phyloP scores from a whole-genome alignment of 1,140 invertebrate genomes.

The Charaxes varanes region DNA sequence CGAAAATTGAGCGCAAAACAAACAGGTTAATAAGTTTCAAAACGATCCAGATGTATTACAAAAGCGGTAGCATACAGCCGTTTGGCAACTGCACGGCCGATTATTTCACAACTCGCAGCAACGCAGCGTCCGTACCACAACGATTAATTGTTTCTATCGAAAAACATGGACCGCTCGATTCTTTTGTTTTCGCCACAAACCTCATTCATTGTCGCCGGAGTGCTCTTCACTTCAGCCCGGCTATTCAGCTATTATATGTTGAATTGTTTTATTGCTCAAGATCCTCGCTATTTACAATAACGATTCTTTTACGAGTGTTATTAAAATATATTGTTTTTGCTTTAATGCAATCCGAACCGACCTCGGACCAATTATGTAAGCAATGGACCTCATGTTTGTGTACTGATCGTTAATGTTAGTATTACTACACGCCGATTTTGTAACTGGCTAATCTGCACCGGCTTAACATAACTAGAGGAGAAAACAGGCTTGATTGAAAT shows the following conservation, averaged over 20 bases:
- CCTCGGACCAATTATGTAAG: constrained; percentile 48
- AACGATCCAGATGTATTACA: constrained; percentile 72
- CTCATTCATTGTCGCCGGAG: constrained; percentile 37
- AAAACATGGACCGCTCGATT: constrained; percentile 52
- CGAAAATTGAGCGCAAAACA: constrained; percentile 56
- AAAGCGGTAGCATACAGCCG: constrained; percentile 68
- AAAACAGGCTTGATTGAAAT: too few species aligned
- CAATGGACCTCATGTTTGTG: constrained; percentile 32
- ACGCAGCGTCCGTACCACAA: constrained; percentile 69
- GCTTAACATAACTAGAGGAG: too few species aligned
- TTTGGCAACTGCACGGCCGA: constrained; percentile 59
- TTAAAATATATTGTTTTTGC: constrained; percentile 43
- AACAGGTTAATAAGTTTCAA: constrained; percentile 72
- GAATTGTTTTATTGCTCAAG: constrained; percentile 29
- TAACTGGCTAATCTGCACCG: too few species aligned
- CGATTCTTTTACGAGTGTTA: constrained; percentile 29
- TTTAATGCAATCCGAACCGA: constrained; percentile 42
- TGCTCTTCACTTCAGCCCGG: constrained; percentile 23
- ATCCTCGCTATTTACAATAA: constrained; percentile 29
- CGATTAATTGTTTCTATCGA: constrained; percentile 68
- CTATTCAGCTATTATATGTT: constrained; percentile 29
- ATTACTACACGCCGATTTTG: too few species aligned
- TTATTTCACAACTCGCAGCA: constrained; percentile 64
- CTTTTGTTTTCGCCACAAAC: constrained; percentile 50
- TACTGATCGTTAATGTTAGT: constrained; percentile 5